phyloP scores from a whole-genome alignment of 2,888 invertebrate species.

The Cerceris ruficornis region DNA sequence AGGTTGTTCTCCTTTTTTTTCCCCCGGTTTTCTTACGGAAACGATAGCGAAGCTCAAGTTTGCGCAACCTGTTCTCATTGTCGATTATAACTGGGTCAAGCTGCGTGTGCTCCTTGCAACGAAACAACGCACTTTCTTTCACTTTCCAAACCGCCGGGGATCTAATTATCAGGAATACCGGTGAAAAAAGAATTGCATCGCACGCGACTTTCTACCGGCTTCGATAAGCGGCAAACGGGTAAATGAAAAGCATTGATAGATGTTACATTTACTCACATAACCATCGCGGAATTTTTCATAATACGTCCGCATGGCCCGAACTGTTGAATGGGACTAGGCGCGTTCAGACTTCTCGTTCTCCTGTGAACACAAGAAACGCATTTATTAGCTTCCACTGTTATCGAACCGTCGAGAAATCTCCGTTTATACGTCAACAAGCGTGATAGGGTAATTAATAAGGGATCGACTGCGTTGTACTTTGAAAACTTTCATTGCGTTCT shows the following conservation, averaged over 20 bases:
- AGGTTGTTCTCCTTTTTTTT: conserved; percentile 12
- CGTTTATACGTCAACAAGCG: neutral
- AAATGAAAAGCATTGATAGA: neutral
- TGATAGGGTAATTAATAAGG: neutral
- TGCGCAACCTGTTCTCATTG: conserved; percentile 18
- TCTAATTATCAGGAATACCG: neutral
- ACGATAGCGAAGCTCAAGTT: neutral
- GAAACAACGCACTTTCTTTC: conserved; percentile 19
- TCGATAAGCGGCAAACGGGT: neutral
- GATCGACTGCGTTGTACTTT: too few species aligned
- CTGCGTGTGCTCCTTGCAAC: neutral
- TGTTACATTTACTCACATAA: conserved; percentile 92
- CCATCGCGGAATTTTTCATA: conserved; percentile 98
- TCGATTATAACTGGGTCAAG: conserved; percentile 40
- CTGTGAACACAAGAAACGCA: conserved; percentile 84
- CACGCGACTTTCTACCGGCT: neutral
- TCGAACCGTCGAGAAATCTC: neutral
- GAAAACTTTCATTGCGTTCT: too few species aligned
- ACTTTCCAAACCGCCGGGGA: neutral
- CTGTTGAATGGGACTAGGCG: conserved; percentile 97
- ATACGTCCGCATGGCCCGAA: conserved; percentile 99
- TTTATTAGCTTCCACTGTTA: conserved; percentile 5
- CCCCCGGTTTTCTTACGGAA: neutral
- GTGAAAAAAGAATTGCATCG: neutral
- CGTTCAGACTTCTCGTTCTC: conserved; percentile 96